phyloP scores from a whole-genome alignment of 2,797 vertebrate species.

The Sebastolobus altivelis region DNA sequence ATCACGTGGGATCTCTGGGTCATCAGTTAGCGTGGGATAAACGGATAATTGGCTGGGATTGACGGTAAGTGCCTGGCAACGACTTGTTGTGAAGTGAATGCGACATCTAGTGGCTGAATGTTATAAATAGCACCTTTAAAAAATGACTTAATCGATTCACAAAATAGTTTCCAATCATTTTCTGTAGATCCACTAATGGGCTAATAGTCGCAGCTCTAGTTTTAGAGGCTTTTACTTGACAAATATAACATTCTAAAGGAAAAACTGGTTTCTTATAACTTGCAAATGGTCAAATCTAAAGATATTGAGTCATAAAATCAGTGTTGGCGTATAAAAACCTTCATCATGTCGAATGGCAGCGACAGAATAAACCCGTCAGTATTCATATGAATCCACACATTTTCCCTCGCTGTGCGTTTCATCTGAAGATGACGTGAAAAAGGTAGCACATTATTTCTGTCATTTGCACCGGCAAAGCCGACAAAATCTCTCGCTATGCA shows the following conservation, averaged over 20 bases:
- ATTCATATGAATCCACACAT: background rate
- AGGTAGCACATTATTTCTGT: constrained; percentile 8
- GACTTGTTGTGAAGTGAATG: too few species aligned
- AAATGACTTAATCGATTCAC: too few species aligned
- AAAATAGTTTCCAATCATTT: too few species aligned
- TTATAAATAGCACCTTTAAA: too few species aligned
- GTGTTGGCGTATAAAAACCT: background rate
- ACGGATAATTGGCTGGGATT: too few species aligned
- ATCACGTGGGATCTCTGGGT: too few species aligned
- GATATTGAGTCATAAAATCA: background rate
- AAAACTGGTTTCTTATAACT: background rate
- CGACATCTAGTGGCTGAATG: too few species aligned
- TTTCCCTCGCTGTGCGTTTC: background rate
- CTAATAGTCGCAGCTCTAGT: background rate
- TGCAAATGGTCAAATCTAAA: background rate
- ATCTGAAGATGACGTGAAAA: constrained; percentile 3
- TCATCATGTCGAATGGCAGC: background rate
- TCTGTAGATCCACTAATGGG: background rate
- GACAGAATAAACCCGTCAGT: background rate
- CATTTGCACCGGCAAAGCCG: constrained; percentile 12
- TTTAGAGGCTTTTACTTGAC: background rate
- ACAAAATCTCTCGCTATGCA: constrained; percentile 38
- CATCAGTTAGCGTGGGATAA: too few species aligned
- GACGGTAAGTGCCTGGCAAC: too few species aligned
- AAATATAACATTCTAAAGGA: background rate